These are phyloP conservation scores for Zophobas morio DNA, from an alignment of 1,140 invertebrate species.

Conservation along the genomic window DNA sequence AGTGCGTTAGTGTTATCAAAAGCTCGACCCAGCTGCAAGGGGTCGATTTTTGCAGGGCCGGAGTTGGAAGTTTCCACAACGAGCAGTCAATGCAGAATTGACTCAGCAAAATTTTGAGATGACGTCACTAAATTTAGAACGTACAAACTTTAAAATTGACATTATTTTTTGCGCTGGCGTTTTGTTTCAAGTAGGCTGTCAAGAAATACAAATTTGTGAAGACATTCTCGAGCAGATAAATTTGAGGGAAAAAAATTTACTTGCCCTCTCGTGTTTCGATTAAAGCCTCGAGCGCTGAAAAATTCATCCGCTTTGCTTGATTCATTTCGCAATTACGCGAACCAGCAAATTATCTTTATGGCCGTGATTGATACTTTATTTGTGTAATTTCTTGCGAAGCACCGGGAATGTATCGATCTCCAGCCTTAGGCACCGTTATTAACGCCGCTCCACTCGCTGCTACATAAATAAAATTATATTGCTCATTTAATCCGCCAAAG, in stretches of 20 bases:
- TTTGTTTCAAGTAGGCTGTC: too few relatives aligned
- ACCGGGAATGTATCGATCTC: background rate
- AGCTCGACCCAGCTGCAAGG: background rate
- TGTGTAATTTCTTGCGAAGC: slow-evolving; percentile 7
- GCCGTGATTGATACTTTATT: slow-evolving; percentile 14
- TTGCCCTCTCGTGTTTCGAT: background rate
- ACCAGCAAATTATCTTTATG: background rate
- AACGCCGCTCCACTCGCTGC: background rate
- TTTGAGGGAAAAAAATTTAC: too few relatives aligned
- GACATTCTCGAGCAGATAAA: too few relatives aligned
- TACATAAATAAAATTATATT: slow-evolving; percentile 10
- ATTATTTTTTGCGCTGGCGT: too few relatives aligned
- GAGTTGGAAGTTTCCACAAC: too few relatives aligned
- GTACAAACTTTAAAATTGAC: too few relatives aligned
- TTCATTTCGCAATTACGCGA: slow-evolving; percentile 3
- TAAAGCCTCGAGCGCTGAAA: background rate
- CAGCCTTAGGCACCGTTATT: background rate
- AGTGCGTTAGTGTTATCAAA: slow-evolving; percentile 7
- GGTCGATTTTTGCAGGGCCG: too few relatives aligned
- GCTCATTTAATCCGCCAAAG: background rate
- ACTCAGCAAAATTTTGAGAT: too few relatives aligned
- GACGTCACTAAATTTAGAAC: too few relatives aligned
- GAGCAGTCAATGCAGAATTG: too few relatives aligned
- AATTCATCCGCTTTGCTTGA: slow-evolving; percentile 9
- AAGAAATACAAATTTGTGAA: too few relatives aligned